Conservation (phyloP, 2,113 vertebrate species). For the Peromyscus leucopus region DNA sequence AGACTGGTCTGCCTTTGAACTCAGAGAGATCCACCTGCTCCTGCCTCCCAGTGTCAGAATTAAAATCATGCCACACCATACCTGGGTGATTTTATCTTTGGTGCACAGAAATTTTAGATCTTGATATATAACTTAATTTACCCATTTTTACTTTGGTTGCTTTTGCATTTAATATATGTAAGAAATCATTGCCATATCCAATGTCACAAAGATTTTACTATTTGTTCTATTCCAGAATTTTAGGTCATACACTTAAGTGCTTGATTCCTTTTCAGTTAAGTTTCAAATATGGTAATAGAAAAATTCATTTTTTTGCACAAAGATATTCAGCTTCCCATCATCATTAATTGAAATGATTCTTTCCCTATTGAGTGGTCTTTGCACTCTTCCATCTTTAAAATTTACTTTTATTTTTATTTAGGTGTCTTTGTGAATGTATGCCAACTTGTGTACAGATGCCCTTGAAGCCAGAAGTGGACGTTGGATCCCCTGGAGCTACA, state of each 20-base stretch:
- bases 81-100: neutral
- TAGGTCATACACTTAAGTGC: neutral
- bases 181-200: constrained; percentile 6
- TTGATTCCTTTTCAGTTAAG: constrained; percentile 22
- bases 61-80: neutral
- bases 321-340: neutral
- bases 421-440: neutral
- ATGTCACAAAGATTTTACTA: neutral
- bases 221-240: constrained; percentile 46
- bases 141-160: neutral
- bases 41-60: neutral
- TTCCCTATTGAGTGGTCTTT: constrained; percentile 1
- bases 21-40: neutral
- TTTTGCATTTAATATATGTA: constrained; percentile 30
- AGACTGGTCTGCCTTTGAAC: neutral
- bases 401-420: neutral
- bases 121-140: neutral
- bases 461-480: neutral
- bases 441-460: neutral
- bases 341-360: constrained; percentile 52
- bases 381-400: neutral
- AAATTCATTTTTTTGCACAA: constrained; percentile 25
- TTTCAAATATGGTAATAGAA: constrained; percentile 16
- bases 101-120: neutral
- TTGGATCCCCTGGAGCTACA: neutral